Conservation (phyloP, 2,888 invertebrate species). For the Gymnoscelis rufifasciata region DNA sequence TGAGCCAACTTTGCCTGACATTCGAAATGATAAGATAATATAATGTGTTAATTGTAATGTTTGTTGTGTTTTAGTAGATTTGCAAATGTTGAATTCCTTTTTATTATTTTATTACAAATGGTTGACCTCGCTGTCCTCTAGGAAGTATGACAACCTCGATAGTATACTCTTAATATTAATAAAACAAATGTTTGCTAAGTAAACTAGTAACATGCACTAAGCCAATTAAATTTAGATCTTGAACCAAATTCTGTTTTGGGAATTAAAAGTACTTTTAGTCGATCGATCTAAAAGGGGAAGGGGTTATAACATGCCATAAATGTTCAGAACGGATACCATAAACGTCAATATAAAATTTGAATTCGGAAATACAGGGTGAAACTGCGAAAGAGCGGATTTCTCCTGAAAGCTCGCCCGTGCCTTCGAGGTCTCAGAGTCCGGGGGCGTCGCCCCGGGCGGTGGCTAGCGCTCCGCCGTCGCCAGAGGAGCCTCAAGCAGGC, state of each 20-base stretch:
- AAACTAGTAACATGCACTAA: too few relatives aligned
- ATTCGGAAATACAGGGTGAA: slow-evolving; percentile 44
- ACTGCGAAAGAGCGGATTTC: slow-evolving; percentile 52
- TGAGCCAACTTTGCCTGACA: slow-evolving; percentile 3
- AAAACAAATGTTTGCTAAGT: too few relatives aligned
- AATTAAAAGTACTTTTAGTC: neutral
- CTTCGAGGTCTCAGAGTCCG: slow-evolving; percentile 45
- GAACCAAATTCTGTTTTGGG: neutral
- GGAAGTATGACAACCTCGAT: neutral
- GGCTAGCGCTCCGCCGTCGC: slow-evolving; percentile 33
- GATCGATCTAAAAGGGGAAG: slow-evolving; percentile 37
- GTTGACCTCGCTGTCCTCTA: neutral
- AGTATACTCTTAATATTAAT: too few relatives aligned
- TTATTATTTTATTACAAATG: slow-evolving; percentile 20
- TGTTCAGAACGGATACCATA: slow-evolving; percentile 14
- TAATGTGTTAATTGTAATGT: slow-evolving; percentile 25
- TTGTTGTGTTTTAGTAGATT: slow-evolving; percentile 30
- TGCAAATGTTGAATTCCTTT: slow-evolving; percentile 75
- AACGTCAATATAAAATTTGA: slow-evolving; percentile 18
- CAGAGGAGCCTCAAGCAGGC: slow-evolving; percentile 58
- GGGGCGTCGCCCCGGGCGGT: slow-evolving; percentile 43
- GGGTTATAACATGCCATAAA: slow-evolving; percentile 28
- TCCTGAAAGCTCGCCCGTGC: slow-evolving; percentile 47
- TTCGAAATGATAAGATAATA: slow-evolving; percentile 38
- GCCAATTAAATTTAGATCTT: neutral